Evolutionary conservation across 2,113 vertebrate genomes (phyloP).

Genomic region (Hippopotamus amphibius): DNA sequence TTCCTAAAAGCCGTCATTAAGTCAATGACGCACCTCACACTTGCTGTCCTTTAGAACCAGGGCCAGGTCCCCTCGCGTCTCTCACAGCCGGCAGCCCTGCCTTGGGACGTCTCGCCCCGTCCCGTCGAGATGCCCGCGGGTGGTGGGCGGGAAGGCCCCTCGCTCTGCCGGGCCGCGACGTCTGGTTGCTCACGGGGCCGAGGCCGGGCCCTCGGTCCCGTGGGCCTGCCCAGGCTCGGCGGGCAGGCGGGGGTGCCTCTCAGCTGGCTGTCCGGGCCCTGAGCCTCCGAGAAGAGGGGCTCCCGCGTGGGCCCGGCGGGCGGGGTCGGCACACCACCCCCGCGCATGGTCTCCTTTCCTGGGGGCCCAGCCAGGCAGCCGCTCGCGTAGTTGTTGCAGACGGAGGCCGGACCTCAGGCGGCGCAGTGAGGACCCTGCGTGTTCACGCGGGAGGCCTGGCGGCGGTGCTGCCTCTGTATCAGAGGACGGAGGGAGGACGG

Average conservation of each 20-base stretch:
- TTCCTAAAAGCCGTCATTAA: background rate
- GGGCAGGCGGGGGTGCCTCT: too few species aligned
- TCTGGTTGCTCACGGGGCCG: background rate
- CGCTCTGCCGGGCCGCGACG: background rate
- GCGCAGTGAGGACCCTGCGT: background rate
- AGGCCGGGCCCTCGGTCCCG: too few species aligned
- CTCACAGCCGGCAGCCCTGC: background rate
- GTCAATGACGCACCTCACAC: background rate
- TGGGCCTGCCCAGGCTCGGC: too few species aligned
- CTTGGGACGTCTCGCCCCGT: background rate
- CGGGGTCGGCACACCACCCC: too few species aligned
- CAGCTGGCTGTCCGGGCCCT: background rate
- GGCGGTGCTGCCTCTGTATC: background rate
- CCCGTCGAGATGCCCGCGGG: background rate
- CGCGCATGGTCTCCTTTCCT: background rate
- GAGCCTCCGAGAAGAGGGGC: background rate
- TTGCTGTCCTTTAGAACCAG: background rate
- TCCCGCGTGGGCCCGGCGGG: too few species aligned
- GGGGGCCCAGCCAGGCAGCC: too few species aligned
- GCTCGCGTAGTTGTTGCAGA: too few species aligned
- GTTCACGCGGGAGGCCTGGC: background rate
- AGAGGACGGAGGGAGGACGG: too few species aligned
- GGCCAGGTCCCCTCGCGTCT: too few species aligned
- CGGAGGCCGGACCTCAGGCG: background rate
- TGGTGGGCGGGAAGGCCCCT: accelerated